Conservation (phyloP, 2,888 invertebrate species). For the Zygogramma bicolorata region DNA sequence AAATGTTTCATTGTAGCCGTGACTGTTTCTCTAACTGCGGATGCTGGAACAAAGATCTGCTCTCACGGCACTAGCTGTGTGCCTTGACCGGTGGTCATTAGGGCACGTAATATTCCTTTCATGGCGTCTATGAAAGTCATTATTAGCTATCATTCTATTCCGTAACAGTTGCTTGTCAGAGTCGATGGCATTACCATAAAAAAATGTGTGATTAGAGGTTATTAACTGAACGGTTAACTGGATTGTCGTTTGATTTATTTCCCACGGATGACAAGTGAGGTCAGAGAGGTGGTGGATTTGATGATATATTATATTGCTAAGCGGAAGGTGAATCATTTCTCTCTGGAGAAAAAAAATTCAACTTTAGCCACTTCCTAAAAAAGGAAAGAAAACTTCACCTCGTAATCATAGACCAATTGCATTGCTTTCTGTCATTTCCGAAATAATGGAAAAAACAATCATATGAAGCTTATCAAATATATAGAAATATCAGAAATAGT, state of each 20-base stretch:
- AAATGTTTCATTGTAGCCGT: constrained; percentile 15
- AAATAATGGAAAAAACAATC: no score
- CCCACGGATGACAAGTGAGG: not conserved
- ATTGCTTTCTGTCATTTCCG: no score
- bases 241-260: not conserved
- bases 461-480: no score
- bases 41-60: constrained; percentile 33
- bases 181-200: not conserved
- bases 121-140: constrained; percentile 21
- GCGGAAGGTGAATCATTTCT: no score
- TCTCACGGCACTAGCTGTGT: constrained; percentile 23
- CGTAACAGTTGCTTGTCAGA: constrained; percentile 9
- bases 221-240: not conserved
- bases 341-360: no score
- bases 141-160: constrained; percentile 16
- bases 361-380: no score
- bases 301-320: no score
- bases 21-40: constrained; percentile 24
- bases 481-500: no score
- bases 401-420: no score
- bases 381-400: no score
- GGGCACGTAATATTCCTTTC: constrained; percentile 19
- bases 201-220: not conserved
- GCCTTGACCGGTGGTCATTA: constrained; percentile 36
- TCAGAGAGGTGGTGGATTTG: not conserved